Conservation (phyloP, 1,140 invertebrate genomes). For the Drosophila azteca region DNA sequence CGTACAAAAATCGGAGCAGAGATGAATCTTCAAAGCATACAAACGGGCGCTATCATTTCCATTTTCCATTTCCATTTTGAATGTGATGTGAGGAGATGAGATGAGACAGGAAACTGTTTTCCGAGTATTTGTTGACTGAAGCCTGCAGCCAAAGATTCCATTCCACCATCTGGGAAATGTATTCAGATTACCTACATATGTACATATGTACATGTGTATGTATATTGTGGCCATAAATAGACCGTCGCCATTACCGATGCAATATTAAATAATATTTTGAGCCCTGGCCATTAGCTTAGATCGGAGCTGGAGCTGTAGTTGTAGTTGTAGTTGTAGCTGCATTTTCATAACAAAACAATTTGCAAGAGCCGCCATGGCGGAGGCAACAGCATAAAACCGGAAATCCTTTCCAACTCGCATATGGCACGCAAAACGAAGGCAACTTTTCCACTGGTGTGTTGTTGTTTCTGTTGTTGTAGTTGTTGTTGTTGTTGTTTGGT, state of each 20-base stretch:
- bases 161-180: too few species aligned
- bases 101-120: too few species aligned
- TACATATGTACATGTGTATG: too few species aligned
- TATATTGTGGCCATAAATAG: constrained; percentile 15
- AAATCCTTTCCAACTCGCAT: constrained; percentile 81
- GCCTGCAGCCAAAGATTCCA: neutral
- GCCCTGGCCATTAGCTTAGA: constrained; percentile 60
- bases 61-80: neutral
- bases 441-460: constrained; percentile 30
- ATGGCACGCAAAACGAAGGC: constrained; percentile 78
- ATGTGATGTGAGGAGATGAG: neutral
- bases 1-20: neutral
- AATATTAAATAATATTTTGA: constrained; percentile 73
- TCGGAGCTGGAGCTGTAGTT: constrained; percentile 23
- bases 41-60: constrained; percentile 11
- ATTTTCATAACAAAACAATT: constrained; percentile 76
- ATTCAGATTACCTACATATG: too few species aligned
- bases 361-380: constrained; percentile 60
- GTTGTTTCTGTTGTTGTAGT: constrained; percentile 9
- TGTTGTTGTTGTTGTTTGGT: constrained; percentile 14
- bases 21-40: constrained; percentile 22
- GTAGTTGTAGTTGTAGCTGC: constrained; percentile 10
- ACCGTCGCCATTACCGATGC: constrained; percentile 42
- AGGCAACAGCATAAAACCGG: constrained; percentile 71
- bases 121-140: constrained; percentile 25